phyloP scores from a whole-genome alignment of 2,888 invertebrate species.

The Caenorhabditis sp. region DNA sequence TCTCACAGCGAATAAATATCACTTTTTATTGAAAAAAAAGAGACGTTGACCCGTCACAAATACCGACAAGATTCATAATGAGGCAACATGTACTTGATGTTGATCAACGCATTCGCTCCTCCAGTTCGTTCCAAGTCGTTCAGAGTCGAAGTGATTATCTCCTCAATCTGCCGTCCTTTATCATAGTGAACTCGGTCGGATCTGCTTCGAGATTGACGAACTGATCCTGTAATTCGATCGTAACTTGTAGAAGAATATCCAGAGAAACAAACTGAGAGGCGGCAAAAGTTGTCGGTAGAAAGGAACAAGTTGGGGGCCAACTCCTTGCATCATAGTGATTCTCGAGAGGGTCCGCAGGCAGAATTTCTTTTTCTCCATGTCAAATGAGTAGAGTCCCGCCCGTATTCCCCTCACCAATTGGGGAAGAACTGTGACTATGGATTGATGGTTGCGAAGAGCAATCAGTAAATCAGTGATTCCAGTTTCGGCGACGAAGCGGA shows the following conservation, averaged over 20 bases:
- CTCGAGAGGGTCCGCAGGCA: conserved; percentile 69
- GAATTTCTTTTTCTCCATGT: conserved; percentile 69
- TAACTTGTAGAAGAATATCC: no score
- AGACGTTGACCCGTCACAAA: conserved; percentile 23
- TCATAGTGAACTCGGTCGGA: conserved; percentile 61
- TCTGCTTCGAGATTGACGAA: conserved; percentile 61
- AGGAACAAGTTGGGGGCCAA: conserved; percentile 96
- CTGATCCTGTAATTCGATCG: conserved; percentile 45
- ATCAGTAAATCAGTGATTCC: conserved; percentile 73
- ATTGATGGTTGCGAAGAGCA: conserved; percentile 50
- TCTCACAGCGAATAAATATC: no score
- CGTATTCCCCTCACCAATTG: conserved; percentile 72
- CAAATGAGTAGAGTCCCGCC: conserved; percentile 73
- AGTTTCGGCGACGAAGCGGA: conserved; percentile 70
- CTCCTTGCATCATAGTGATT: conserved; percentile 85
- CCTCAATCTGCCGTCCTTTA: conserved; percentile 61
- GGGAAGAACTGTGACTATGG: conserved; percentile 47
- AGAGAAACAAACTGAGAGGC: conserved; percentile 87
- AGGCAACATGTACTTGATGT: conserved; percentile 98
- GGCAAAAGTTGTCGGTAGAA: conserved; percentile 96
- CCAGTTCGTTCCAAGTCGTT: conserved; percentile 94
- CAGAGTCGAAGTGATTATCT: conserved; percentile 85
- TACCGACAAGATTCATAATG: conserved; percentile 91
- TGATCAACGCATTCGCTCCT: conserved; percentile 96
- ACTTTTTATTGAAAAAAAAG: no score